A percentile compares a stretch with the other conserved stretches of the same genome.
These are phyloP conservation scores for Colletes latitarsis DNA, from an alignment of 1,140 invertebrate genomes.

Conservation along the genomic window DNA sequence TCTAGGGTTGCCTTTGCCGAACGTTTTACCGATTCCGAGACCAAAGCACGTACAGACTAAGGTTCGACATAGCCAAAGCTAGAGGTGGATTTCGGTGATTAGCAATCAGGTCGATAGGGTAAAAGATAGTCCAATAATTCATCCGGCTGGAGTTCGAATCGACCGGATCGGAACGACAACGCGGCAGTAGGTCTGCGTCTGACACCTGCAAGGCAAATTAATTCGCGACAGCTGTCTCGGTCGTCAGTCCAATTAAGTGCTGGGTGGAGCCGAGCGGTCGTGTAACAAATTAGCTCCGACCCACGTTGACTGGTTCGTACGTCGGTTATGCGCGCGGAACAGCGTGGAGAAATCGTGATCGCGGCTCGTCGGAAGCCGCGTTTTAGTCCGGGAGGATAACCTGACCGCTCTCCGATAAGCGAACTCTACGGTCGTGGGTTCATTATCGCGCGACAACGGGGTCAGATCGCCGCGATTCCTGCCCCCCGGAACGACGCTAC, in stretches of 20 bases:
- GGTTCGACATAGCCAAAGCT: not conserved
- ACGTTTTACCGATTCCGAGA: too few species aligned
- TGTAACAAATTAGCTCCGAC: conserved; percentile 59
- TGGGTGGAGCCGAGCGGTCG: conserved; percentile 41
- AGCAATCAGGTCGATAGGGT: not conserved
- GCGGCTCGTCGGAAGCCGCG: not conserved
- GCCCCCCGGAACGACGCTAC: not conserved
- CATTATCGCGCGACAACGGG: conserved; percentile 43
- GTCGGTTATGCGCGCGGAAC: not conserved
- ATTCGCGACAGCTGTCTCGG: conserved; percentile 74
- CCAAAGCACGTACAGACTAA: too few species aligned
- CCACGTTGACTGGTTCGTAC: conserved; percentile 23
- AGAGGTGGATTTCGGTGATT: not conserved
- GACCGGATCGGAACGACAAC: conserved; percentile 16
- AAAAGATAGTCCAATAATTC: not conserved
- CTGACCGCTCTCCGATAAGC: conserved; percentile 32
- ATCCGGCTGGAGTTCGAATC: not conserved
- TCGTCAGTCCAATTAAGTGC: conserved; percentile 64
- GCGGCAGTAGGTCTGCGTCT: conserved; percentile 52
- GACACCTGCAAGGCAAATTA: conserved; percentile 73
- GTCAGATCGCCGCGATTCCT: conserved; percentile 35
- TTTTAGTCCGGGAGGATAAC: conserved; percentile 22
- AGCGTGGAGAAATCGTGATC: conserved; percentile 12
- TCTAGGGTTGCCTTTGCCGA: too few species aligned
- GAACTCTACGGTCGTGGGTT: conserved; percentile 22